phyloP scores from a whole-genome alignment of 2,113 vertebrate species.

The Eolophus roseicapilla region DNA sequence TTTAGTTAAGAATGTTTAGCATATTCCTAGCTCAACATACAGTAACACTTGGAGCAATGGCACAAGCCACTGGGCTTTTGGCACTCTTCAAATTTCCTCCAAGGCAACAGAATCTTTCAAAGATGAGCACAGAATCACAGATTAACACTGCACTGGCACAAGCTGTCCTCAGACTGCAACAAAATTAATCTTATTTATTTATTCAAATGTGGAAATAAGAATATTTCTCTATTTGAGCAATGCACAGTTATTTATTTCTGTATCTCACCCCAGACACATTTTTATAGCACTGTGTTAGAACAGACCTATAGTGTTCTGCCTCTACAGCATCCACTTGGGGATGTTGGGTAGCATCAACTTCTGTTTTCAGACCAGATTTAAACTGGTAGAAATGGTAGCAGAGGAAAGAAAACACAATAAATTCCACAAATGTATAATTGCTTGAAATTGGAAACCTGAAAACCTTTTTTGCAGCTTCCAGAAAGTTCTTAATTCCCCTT shows the following conservation, averaged over 20 bases:
- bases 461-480: neutral
- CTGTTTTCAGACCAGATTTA: neutral
- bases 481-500: neutral
- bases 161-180: neutral
- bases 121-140: neutral
- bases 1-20: neutral
- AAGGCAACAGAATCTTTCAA: neutral
- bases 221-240: neutral
- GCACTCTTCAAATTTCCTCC: neutral
- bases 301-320: neutral
- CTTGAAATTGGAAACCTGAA: neutral
- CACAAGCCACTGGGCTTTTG: neutral
- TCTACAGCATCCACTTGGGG: neutral
- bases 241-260: neutral
- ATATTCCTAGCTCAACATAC: neutral
- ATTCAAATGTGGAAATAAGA: neutral
- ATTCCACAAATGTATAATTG: neutral
- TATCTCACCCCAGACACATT: neutral
- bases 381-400: neutral
- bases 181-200: neutral
- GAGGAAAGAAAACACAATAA: neutral
- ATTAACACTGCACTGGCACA: neutral
- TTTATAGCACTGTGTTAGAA: neutral
- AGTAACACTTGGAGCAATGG: neutral
- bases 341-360: neutral